These are phyloP conservation scores for Galago senegalensis DNA, from an alignment of 2,797 vertebrate genomes.

Conservation along the genomic window DNA sequence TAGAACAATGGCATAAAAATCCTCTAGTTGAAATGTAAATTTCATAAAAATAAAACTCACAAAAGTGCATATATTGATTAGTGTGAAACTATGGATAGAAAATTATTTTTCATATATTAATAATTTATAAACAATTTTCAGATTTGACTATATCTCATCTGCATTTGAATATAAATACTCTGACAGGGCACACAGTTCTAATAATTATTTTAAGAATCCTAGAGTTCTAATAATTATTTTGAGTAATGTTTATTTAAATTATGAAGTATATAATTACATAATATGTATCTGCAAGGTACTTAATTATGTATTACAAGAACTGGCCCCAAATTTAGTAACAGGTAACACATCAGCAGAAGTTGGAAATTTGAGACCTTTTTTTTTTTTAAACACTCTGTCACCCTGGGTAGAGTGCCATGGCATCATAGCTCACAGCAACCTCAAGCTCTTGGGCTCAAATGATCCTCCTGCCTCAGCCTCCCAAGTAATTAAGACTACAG, in stretches of 20 bases:
- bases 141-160: not conserved
- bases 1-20: not conserved
- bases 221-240: conserved; percentile 59
- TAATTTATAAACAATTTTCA: not conserved
- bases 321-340: not conserved
- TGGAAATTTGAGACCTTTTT: too few species aligned
- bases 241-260: not conserved
- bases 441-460: too few species aligned
- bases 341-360: not conserved
- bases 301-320: not conserved
- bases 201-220: not conserved
- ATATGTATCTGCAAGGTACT: not conserved
- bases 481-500: too few species aligned
- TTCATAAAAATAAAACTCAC: not conserved
- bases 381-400: too few species aligned
- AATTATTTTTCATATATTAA: not conserved
- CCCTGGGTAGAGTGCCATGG: too few species aligned
- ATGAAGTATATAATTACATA: not conserved
- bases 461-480: too few species aligned
- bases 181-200: not conserved
- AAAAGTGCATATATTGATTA: not conserved
- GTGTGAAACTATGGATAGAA: not conserved
- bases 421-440: too few species aligned
- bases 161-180: not conserved
- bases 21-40: conserved; percentile 18